These are phyloP conservation scores for Carposina sasakii DNA, from an alignment of 1,140 invertebrate species.

Conservation along the genomic window DNA sequence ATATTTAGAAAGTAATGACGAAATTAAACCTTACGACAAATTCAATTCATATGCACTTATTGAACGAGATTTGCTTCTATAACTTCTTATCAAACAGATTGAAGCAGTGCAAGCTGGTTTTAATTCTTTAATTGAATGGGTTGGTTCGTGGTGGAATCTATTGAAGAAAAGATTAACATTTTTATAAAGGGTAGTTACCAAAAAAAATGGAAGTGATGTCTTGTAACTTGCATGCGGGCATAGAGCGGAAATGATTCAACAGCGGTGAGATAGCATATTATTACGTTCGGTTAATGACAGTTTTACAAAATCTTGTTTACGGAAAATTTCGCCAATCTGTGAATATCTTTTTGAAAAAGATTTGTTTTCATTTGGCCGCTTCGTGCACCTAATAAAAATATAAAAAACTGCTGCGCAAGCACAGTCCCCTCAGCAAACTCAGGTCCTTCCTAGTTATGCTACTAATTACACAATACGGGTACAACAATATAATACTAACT, in stretches of 20 bases:
- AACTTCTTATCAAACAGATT: background rate
- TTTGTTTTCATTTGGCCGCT: background rate
- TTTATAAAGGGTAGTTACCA: background rate
- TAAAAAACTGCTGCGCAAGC: constrained; percentile 4
- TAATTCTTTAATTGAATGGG: background rate
- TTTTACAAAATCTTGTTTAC: background rate
- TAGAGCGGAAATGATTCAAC: background rate
- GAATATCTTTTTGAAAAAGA: background rate
- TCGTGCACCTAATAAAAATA: background rate
- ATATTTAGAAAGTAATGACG: background rate
- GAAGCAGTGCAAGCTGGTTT: background rate
- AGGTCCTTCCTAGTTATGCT: too few species aligned
- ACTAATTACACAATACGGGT: too few species aligned
- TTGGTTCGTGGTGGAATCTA: background rate
- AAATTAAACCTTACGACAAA: background rate
- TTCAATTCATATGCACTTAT: too few species aligned
- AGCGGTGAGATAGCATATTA: background rate
- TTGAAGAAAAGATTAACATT: background rate
- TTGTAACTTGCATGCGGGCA: background rate
- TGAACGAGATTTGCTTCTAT: background rate
- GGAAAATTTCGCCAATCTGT: background rate
- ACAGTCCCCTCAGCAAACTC: too few species aligned
- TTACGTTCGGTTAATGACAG: background rate
- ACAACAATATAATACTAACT: too few species aligned
- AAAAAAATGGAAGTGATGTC: background rate